phyloP scores from a whole-genome alignment of 2,113 vertebrate genomes.

The Shinisaurus crocodilurus region DNA sequence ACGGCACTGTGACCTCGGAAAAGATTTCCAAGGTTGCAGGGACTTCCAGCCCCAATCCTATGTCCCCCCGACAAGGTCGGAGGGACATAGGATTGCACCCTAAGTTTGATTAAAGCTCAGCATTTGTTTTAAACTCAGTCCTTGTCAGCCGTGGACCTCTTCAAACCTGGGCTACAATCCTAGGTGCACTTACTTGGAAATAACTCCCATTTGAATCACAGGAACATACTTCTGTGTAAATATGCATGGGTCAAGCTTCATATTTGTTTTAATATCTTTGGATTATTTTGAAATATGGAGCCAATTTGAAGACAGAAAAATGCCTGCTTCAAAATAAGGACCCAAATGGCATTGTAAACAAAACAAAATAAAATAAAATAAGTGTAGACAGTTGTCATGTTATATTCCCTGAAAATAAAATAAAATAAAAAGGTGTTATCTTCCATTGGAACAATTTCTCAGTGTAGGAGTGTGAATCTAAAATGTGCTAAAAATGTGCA shows the following conservation, averaged over 20 bases:
- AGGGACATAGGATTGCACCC: too few species aligned
- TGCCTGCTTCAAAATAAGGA: background rate
- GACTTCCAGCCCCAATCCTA: too few species aligned
- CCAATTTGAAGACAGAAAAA: background rate
- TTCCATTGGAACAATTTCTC: background rate
- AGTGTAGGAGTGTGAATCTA: background rate
- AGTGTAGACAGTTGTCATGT: background rate
- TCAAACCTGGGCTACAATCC: background rate
- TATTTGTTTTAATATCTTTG: background rate
- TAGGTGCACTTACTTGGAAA: background rate
- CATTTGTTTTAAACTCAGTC: background rate
- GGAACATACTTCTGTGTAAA: background rate
- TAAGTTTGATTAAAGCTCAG: background rate
- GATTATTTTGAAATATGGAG: background rate
- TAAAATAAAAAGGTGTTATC: slow-evolving; percentile 1
- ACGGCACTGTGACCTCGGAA: too few species aligned
- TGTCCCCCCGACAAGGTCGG: too few species aligned
- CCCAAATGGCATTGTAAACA: background rate
- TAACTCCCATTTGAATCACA: background rate
- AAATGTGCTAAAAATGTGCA: background rate
- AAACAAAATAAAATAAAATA: background rate
- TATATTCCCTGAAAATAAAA: slow-evolving; percentile 5
- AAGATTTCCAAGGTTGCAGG: too few species aligned
- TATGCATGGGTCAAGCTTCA: background rate
- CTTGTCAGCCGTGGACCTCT: background rate